These are phyloP conservation scores for Nematostella vectensis DNA, from an alignment of 92 coral and sea anemone genomes.

Conservation along the genomic window DNA sequence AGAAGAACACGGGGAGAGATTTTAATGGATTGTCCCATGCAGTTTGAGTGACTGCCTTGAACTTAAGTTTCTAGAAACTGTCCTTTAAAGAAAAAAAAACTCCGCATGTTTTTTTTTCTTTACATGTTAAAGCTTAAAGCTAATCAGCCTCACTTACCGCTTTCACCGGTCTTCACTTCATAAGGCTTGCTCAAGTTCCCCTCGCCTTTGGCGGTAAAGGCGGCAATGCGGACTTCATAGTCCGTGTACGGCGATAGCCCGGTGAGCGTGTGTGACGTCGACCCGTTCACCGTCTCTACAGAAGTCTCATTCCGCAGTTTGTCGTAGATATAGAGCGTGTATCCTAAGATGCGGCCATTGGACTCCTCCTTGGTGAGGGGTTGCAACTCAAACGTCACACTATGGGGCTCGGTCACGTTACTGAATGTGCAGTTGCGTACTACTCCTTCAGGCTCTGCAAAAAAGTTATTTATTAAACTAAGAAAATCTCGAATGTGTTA, in stretches of 20 bases:
- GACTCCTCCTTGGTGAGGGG: conserved; percentile 24
- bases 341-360: conserved; percentile 59
- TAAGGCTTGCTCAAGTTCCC: conserved; percentile 40
- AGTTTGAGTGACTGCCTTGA: no score
- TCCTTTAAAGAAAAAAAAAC: no score
- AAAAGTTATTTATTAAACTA: no score
- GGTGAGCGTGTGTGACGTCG: conserved; percentile 17
- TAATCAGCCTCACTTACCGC: conserved; percentile 48
- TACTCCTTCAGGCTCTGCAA: conserved; percentile 39
- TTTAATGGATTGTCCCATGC: no score
- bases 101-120: no score
- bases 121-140: no score
- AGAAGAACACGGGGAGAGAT: no score
- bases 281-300: conserved; percentile 34
- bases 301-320: conserved; percentile 27
- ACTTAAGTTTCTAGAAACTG: no score
- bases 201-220: conserved; percentile 63
- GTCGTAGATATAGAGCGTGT: conserved; percentile 46
- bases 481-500: no score
- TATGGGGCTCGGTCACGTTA: conserved; percentile 8
- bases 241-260: conserved; percentile 61
- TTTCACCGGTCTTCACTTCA: conserved; percentile 49
- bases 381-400: conserved; percentile 32
- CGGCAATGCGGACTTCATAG: conserved; percentile 40
- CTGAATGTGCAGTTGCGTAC: conserved; percentile 26